Conservation (phyloP, 1,140 invertebrate species). For the Colletes gigas region DNA sequence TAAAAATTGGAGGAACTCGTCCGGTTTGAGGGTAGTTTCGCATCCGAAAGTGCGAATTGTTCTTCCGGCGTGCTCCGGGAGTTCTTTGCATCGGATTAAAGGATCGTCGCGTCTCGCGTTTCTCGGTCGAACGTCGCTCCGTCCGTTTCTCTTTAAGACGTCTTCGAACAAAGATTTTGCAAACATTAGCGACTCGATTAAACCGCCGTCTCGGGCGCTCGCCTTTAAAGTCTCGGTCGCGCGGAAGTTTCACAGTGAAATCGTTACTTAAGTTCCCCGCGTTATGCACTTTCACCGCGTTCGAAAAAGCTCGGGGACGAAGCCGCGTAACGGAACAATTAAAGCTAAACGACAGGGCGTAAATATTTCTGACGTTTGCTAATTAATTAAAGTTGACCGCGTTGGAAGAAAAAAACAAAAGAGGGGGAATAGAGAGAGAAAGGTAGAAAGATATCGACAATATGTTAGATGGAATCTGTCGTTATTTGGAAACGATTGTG, state of each 20-base stretch:
- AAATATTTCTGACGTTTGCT: conserved; percentile 5
- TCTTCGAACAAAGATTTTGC: conserved; percentile 64
- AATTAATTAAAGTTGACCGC: background rate
- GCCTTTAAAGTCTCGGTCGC: conserved; percentile 66
- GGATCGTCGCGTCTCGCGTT: conserved; percentile 15
- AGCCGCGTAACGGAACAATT: conserved; percentile 24
- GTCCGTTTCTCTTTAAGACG: conserved; percentile 62
- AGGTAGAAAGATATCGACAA: too few relatives aligned
- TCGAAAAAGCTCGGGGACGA: conserved; percentile 51
- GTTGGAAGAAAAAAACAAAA: too few relatives aligned
- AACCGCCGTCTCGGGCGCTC: conserved; percentile 60
- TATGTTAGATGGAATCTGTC: background rate
- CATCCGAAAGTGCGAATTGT: background rate
- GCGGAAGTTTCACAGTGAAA: conserved; percentile 65
- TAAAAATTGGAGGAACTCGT: too few relatives aligned
- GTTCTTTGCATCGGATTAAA: conserved; percentile 20
- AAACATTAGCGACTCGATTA: conserved; percentile 70
- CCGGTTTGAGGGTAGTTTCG: too few relatives aligned
- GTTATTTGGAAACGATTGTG: too few relatives aligned
- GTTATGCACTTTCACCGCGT: conserved; percentile 64
- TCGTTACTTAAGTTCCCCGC: conserved; percentile 68
- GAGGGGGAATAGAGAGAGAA: too few relatives aligned
- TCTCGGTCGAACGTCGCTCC: conserved; percentile 13
- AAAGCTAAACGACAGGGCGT: background rate
- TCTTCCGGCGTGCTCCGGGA: conserved; percentile 3